Base-by-base conservation (phyloP, 1,140 invertebrate species). In the Brachionus rotundiformis region DNA sequence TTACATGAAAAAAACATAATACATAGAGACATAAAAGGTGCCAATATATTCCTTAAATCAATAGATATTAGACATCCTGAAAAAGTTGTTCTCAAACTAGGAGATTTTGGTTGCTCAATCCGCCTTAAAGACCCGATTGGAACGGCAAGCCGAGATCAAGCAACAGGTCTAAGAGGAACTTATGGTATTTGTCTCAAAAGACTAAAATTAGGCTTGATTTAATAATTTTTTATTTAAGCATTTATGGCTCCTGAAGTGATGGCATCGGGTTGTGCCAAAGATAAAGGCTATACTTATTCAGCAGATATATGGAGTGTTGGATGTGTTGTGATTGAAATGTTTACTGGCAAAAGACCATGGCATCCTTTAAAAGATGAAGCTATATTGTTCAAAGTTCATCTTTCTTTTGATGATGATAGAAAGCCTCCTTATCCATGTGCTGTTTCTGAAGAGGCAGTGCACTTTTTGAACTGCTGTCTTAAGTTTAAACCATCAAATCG, bases 251-350 rank as follows among this genome's bases (percentile, higher is more conserved):
- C 90, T 99, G 49, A 76, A 76, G 73, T 76, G 1, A 76, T 76
- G 73, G 39, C 73, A 3, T 31, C 25, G n/a, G 31, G 73, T 44
- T 36, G 39, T 2, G 3, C 23, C 1, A 76, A 29, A 54, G 36
- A 76, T 29, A 16, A 13, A 27, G 33, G 73, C 0, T 76, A 76
- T 19, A 76, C 73, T 31, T 76, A 44, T 76, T 49, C 73, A 6
- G 95, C 95, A 83, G 95, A 98, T 87, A 95, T 98, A 87, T 98
- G 95, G 95, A 96, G 94, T 25, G 89, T 98, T 83, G 95, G 95
- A 29, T 98, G 96, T 88, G 98, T 96, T 8, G 93, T 98, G 83
- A 94, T 99, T 16, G 97, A 99, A 91, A 99, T 99, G 97, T 96
- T 96, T 1, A 98, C 96, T 3, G 96, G 96, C 29, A 98, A 98